Evolutionary conservation across 37 sponge, comb jelly and placozoan genomes (phyloP).

Genomic region (Hexactinellida sp.): DNA sequence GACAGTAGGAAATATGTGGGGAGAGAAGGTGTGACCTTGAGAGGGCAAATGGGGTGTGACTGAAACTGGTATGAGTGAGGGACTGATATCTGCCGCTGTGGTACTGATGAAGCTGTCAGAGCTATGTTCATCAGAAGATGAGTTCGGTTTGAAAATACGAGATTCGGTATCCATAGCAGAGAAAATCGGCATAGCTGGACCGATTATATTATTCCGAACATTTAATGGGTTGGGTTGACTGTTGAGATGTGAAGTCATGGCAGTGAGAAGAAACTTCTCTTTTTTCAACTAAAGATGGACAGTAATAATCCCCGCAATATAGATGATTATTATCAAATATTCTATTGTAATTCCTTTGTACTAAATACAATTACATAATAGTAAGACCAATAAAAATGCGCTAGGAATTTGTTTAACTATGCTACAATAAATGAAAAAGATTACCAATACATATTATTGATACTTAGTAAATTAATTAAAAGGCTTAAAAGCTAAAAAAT

Average conservation of each 20-base stretch:
- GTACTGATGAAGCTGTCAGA: not conserved
- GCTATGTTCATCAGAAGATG: not conserved
- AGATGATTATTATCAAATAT: too few species aligned
- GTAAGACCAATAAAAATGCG: too few species aligned
- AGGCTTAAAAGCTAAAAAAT: too few species aligned
- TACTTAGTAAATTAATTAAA: too few species aligned
- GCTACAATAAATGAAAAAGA: too few species aligned
- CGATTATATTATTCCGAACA: not conserved
- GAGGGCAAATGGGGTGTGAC: not conserved
- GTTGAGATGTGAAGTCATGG: not conserved
- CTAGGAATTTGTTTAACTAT: too few species aligned
- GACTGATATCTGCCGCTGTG: not conserved
- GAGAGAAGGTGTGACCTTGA: not conserved
- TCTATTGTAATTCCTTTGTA: too few species aligned
- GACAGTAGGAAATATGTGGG: not conserved
- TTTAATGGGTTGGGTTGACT: not conserved
- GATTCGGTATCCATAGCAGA: slow-evolving; percentile 4
- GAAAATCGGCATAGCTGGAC: not conserved
- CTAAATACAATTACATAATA: too few species aligned
- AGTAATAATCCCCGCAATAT: too few species aligned
- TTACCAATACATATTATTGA: too few species aligned
- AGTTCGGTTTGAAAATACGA: not conserved
- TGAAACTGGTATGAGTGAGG: not conserved
- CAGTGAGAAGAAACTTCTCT: not conserved
- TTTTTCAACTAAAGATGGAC: not conserved